phyloP scores from a whole-genome alignment of 1,140 invertebrate species.

The Myzus persicae region DNA sequence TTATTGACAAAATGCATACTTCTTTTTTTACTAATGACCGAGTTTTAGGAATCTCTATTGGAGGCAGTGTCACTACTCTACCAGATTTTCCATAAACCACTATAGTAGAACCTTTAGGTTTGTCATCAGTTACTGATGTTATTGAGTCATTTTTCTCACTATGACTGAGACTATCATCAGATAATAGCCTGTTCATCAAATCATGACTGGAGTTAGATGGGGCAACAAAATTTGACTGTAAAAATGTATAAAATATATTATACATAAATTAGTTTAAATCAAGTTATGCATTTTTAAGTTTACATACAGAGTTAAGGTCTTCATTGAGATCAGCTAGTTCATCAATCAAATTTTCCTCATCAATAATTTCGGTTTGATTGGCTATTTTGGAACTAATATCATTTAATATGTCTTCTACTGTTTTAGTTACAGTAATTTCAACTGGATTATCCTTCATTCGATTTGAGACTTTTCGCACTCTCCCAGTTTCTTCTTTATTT shows the following conservation, averaged over 20 bases:
- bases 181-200: constrained; percentile 50
- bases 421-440: constrained; percentile 47
- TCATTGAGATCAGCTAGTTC: constrained; percentile 55
- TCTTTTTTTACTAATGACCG: constrained; percentile 57
- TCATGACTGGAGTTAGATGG: constrained; percentile 54
- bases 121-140: not conserved
- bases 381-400: constrained; percentile 53
- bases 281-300: not conserved
- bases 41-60: constrained; percentile 49
- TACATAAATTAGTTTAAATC: not conserved
- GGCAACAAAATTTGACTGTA: constrained; percentile 55
- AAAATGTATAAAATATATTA: not conserved
- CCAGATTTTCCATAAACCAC: constrained; percentile 53
- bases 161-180: constrained; percentile 39
- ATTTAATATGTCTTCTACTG: constrained; percentile 55
- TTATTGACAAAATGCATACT: constrained; percentile 23
- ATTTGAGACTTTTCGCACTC: constrained; percentile 21
- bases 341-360: constrained; percentile 53
- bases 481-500: constrained; percentile 28
- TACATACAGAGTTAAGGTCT: constrained; percentile 53
- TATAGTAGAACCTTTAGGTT: constrained; percentile 18
- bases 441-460: constrained; percentile 17
- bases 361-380: constrained; percentile 41
- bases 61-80: constrained; percentile 38
- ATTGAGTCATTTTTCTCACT: not conserved